These are phyloP conservation scores for Drosophila stalkeri DNA, from an alignment of 2,888 invertebrate genomes.

Conservation along the genomic window DNA sequence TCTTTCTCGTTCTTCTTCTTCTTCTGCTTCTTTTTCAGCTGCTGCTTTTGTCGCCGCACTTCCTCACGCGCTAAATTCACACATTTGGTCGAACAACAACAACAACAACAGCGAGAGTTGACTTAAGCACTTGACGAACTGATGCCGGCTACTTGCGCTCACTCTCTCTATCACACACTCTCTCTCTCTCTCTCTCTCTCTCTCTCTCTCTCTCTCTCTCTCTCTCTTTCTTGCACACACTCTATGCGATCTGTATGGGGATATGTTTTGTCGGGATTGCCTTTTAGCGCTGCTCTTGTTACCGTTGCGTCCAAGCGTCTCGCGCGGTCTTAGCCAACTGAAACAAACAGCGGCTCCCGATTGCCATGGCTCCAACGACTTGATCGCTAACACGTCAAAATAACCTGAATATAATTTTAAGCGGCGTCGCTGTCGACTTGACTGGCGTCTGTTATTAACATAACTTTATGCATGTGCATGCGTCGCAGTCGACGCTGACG, in stretches of 20 bases:
- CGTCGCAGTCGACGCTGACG: slow-evolving; percentile 34
- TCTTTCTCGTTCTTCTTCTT: neutral
- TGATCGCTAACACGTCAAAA: slow-evolving; percentile 75
- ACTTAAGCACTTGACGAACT: slow-evolving; percentile 43
- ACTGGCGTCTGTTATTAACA: slow-evolving; percentile 68
- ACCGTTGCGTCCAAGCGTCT: slow-evolving; percentile 66
- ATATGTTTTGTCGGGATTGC: neutral
- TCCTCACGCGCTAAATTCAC: slow-evolving; percentile 63
- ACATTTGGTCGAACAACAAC: slow-evolving; percentile 35
- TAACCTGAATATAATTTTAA: slow-evolving; percentile 69
- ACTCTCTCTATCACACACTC: neutral
- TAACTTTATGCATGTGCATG: slow-evolving; percentile 59
- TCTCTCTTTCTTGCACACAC: neutral
- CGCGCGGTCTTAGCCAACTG: slow-evolving; percentile 72
- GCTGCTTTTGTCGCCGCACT: slow-evolving; percentile 20
- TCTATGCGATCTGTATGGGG: slow-evolving; percentile 1
- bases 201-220: neutral
- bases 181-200: neutral
- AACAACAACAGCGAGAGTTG: slow-evolving; percentile 16
- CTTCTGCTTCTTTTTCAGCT: too few relatives aligned
- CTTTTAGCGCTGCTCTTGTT: slow-evolving; percentile 9
- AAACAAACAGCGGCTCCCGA: slow-evolving; percentile 48
- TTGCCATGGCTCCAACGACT: slow-evolving; percentile 46
- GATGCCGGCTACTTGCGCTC: slow-evolving; percentile 21
- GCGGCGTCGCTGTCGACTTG: slow-evolving; percentile 43